Evolutionary conservation across 2,113 vertebrate genomes (phyloP).

Genomic region (Cricetomys ansorgei): DNA sequence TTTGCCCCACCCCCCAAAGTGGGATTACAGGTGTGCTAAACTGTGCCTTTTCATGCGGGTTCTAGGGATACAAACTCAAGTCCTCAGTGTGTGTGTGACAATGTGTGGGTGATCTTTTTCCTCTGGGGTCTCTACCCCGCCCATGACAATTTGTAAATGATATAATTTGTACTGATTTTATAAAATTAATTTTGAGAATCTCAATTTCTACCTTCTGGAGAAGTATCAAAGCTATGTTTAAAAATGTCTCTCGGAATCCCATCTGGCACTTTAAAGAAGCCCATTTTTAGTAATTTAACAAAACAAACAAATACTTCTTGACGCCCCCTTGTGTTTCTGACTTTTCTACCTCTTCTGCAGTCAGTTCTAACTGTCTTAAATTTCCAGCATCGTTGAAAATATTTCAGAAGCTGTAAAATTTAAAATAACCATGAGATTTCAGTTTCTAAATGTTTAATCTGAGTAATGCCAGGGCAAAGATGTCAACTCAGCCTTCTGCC

Average conservation of each 20-base stretch:
- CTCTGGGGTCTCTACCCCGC: neutral
- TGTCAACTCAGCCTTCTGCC: conserved; percentile 51
- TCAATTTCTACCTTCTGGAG: conserved; percentile 43
- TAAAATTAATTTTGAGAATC: neutral
- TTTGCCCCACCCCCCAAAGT: neutral
- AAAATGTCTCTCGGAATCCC: neutral
- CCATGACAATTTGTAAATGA: neutral
- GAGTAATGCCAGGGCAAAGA: neutral
- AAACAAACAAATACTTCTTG: neutral
- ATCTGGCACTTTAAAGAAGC: neutral
- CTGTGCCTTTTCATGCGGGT: neutral
- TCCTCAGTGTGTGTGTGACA: neutral
- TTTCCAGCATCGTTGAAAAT: neutral
- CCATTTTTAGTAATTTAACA: neutral
- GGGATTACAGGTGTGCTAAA: too few relatives aligned
- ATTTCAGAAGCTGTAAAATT: conserved; percentile 33
- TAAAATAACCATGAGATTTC: conserved; percentile 44
- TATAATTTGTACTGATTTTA: neutral
- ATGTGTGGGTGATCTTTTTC: neutral
- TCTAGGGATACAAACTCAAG: neutral
- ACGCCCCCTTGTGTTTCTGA: neutral
- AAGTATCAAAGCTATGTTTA: neutral
- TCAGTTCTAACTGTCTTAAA: conserved; percentile 43
- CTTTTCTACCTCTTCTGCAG: conserved; percentile 34
- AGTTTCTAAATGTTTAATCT: neutral